Evolutionary conservation across 37 sponge, comb jelly and placozoan species (phyloP).

Genomic region (Tethya wilhelma): DNA sequence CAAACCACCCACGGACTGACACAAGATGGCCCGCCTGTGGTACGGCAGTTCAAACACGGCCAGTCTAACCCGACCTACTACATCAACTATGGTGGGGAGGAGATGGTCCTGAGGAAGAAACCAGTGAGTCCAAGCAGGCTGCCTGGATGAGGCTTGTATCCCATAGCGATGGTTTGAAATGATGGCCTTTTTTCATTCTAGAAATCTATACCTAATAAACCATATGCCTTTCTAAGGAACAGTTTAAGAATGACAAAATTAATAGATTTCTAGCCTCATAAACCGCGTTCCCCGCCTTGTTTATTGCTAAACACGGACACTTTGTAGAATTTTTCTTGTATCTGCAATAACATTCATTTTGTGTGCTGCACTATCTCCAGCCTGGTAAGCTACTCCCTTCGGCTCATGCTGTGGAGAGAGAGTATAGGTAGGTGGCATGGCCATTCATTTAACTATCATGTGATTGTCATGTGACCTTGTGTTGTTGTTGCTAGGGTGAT

Average conservation of each 20-base stretch:
- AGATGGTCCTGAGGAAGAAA: conserved; percentile 80
- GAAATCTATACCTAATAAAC: too few relatives aligned
- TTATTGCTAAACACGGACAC: too few relatives aligned
- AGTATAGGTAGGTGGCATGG: conserved; percentile 39
- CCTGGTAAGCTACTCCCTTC: conserved; percentile 71
- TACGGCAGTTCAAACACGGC: conserved; percentile 66
- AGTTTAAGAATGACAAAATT: too few relatives aligned
- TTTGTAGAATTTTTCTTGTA: too few relatives aligned
- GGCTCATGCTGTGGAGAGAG: conserved; percentile 79
- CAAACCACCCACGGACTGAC: conserved; percentile 34
- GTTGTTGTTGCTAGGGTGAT: conserved; percentile 44
- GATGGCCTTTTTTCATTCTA: too few relatives aligned
- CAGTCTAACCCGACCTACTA: conserved; percentile 91
- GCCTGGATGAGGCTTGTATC: too few relatives aligned
- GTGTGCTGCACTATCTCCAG: too few relatives aligned
- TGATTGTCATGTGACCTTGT: conserved; percentile 3
- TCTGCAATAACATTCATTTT: too few relatives aligned
- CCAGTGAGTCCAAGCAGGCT: conserved; percentile 70
- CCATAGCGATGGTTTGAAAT: too few relatives aligned
- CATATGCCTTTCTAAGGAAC: too few relatives aligned
- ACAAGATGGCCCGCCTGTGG: conserved; percentile 5
- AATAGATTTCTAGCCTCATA: too few relatives aligned
- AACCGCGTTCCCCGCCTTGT: too few relatives aligned
- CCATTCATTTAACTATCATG: neutral
- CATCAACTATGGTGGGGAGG: conserved; percentile 49